Base-by-base conservation (phyloP, 2,888 invertebrate species). In the Glaucopsyche alexis region DNA sequence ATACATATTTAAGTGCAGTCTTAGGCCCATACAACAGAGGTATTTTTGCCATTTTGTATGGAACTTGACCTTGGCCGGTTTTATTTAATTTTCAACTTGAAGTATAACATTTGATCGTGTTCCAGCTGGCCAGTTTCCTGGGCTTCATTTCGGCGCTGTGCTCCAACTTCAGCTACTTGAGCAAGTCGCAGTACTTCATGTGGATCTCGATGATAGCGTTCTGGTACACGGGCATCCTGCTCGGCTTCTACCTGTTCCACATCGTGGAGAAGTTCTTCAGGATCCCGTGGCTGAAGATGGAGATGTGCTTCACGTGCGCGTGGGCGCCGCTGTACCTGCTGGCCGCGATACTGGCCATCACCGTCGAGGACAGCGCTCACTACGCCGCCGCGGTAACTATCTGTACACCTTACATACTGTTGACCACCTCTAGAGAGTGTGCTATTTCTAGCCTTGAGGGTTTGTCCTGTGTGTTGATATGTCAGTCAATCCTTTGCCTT, bases 231-330 rank as follows among this genome's bases (percentile, higher is more conserved):
- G 95, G 95, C 52, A 95, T 97, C 77, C 89, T 98, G 72, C 93
- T 98, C 16, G 94, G 95, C 1, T 93, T 97, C 74, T 98, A 98
- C 85, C 85, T 97, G 76, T 97, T 98, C 88, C 98, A 98, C 85
- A 94, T 98, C 42, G 94, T 98, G 76, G 98, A 98, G 89, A 96
- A 96, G 86, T 95, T 96, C 84, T 96, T 95, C 85, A 95, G 95
- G 88, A 95, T 98, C 80, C 98, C 98, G 2, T 98, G 98, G 98
- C 89, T 98, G 75, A 96, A 95, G 88, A 94, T 96, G 77, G 98
- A 98, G 92, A 94, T 97, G 77, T 89, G 94, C 2, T 97, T 95
- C 90, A 96, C 96, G 83, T 94, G 94, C 8, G 76, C 96, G 9
- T 97, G 96, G 96, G 93, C 95, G 1, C 83, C 95, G 66, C 94